phyloP scores from a whole-genome alignment of 2,797 vertebrate species.

The Perdix hodgsoniae region DNA sequence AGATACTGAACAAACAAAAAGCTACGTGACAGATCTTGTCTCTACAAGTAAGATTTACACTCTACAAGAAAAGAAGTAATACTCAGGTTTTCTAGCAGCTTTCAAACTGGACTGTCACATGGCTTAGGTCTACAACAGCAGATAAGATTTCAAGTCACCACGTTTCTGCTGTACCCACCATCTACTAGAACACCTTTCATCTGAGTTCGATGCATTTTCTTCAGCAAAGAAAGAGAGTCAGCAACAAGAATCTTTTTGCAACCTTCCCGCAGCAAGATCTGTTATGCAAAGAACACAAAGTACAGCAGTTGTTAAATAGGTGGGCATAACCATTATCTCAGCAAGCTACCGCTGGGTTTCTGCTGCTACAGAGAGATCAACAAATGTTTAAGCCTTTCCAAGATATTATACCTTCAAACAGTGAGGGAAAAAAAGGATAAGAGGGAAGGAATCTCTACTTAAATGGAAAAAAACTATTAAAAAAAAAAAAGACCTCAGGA shows the following conservation, averaged over 20 bases:
- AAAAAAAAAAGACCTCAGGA: background rate
- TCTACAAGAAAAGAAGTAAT: background rate
- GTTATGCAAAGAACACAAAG: constrained; percentile 13
- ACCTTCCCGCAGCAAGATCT: constrained; percentile 96
- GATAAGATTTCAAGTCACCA: background rate
- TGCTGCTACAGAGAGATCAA: background rate
- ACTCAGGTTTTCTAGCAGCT: background rate
- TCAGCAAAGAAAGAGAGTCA: constrained; percentile 94
- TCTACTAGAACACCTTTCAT: constrained; percentile 93
- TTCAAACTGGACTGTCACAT: background rate
- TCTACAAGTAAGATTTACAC: background rate
- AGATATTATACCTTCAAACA: background rate
- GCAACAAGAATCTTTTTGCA: constrained; percentile 99
- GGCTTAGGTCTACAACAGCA: background rate
- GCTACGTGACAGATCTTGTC: background rate
- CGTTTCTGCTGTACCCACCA: constrained; percentile 79
- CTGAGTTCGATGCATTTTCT: constrained; percentile 97
- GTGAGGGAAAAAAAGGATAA: background rate
- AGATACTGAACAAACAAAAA: background rate
- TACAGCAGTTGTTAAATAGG: rapidly evolving
- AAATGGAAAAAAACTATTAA: background rate
- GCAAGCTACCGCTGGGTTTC: background rate
- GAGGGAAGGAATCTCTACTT: background rate
- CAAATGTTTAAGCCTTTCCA: background rate
- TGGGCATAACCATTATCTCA: background rate